A percentile compares a stretch with the other conserved stretches of the same genome.
phyloP scores from a whole-genome alignment of 2,888 invertebrate genomes.

The Apoderus coryli region DNA sequence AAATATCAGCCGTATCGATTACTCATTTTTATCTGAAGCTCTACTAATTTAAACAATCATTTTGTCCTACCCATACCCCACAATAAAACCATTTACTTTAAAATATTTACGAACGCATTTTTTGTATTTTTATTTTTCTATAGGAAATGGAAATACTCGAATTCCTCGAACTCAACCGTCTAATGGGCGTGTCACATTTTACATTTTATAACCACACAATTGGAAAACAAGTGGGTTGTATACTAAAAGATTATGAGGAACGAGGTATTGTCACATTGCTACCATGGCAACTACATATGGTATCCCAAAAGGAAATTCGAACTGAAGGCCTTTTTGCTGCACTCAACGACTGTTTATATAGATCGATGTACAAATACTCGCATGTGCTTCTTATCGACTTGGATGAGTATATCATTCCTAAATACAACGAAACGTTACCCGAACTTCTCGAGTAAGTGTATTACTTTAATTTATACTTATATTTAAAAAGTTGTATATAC shows the following conservation, averaged over 20 bases:
- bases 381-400: constrained; percentile 76
- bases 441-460: constrained; percentile 49
- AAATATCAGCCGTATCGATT: too few species aligned
- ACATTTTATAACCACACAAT: constrained; percentile 85
- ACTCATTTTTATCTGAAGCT: too few species aligned
- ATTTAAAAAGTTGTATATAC: too few species aligned
- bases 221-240: constrained; percentile 62
- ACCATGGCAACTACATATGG: constrained; percentile 75
- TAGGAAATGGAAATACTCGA: constrained; percentile 69
- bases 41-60: too few species aligned
- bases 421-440: constrained; percentile 59
- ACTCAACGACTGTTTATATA: constrained; percentile 83
- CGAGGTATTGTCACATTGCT: constrained; percentile 54
- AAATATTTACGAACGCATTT: too few species aligned
- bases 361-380: constrained; percentile 72
- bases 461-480: too few species aligned
- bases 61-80: too few species aligned
- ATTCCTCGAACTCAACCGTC: constrained; percentile 74
- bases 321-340: constrained; percentile 88
- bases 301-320: constrained; percentile 79
- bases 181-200: constrained; percentile 75
- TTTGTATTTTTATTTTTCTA: constrained; percentile 6
- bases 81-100: too few species aligned
- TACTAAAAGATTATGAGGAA: constrained; percentile 32
- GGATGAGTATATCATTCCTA: constrained; percentile 78